Base-by-base conservation (phyloP, 1,140 invertebrate species). In the Eurosta solidaginis region DNA sequence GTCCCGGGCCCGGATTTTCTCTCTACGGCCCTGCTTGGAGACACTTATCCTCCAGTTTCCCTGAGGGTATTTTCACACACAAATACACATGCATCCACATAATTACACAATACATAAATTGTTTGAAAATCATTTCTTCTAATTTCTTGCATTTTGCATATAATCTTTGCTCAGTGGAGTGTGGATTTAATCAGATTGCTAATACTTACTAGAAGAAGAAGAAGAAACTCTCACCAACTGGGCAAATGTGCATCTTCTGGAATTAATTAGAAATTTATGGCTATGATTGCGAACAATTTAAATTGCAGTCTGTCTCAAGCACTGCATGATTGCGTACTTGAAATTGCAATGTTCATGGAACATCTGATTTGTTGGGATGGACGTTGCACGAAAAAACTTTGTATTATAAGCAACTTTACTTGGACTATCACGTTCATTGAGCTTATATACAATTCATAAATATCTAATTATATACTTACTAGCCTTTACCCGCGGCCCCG, bases 81-180 rank as follows among this genome's bases (percentile, higher is more conserved):
- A 59, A 59, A 27, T 22, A 9, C 12, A n/a, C 17, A 36, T 40
- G 40, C 14, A n/a, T 3, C 14, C 40, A n/a, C 59, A 36, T 68
- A 68, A 68, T 40, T 68, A 68, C 33, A 68, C n/a, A n/a, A n/a
- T n/a, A n/a, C n/a, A 68, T 40, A 68, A 68, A 68, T 3, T 12
- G 4, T n/a, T 9, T 1, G n/a, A 9, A 3, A 22, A 40, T 17
- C 17, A n/a, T 9, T 40, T 40, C 29, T 10, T 17, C n/a, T 68
- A 20, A 36, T 40, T 40, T 47, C 12, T 9, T 17, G 33, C 27
- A 63, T 29, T 3, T n/a, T 27, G 33, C 36, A n/a, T 10, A 40
- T 17, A 29, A 59, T 36, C 2, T 12, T 59, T 33, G 36, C 17
- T 6, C 33, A 42, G 12, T 68, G n/a, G 59, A 40, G 59, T 40